Base-by-base conservation (phyloP, 2,797 vertebrate genomes). In the Centroberyx gerrardi region DNA sequence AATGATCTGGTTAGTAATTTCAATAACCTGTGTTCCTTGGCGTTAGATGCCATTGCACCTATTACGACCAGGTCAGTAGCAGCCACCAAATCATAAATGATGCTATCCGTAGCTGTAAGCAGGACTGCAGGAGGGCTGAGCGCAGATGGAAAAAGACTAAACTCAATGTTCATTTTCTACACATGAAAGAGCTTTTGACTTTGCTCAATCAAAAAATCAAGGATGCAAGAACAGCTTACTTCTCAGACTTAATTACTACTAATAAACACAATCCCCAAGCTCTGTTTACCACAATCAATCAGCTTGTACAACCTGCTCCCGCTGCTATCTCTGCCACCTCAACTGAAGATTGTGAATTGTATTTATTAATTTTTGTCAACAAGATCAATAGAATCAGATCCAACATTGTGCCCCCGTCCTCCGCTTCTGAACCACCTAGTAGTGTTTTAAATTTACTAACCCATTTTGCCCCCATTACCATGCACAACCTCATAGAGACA, bases 401-500 rank as follows among this genome's bases (percentile, higher is more conserved):
- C 55, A 58, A 58, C 29, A 33, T n/a, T 58, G n/a, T 60, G 31
- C 7, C 31, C n/a, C 29, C n/a, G 2, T 38, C 17, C n/a, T 58
- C 54, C 55, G 31, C 14, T 3, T 60, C 33, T 40, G 56, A 60
- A 10, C 15, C 14, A 60, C 38, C 56, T 58, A 17, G 15, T 33
- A 58, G 15, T 58, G 29, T 58, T 55, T 58, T 33, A 56, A 59
- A 38, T 58, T 6, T n/a, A 58, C 55, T 58, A 36, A 33, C 55
- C 31, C 15, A 58, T 8, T 58, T n/a, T 8, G 5, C 55, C 31
- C 31, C 31, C 29, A 58, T 58, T 18, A 33, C 55, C 7, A 33
- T 58, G 22, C 10, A 29, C 53, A 54, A 28, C 31, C 55, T 33
- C 55, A 36, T 58, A 31, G 15, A 33, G 14, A 36, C 29, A 7